Evolutionary conservation across 2,797 vertebrate species (phyloP), one percentile per base, ranked within the genome.

Genomic region (Alectoris magna): DNA sequence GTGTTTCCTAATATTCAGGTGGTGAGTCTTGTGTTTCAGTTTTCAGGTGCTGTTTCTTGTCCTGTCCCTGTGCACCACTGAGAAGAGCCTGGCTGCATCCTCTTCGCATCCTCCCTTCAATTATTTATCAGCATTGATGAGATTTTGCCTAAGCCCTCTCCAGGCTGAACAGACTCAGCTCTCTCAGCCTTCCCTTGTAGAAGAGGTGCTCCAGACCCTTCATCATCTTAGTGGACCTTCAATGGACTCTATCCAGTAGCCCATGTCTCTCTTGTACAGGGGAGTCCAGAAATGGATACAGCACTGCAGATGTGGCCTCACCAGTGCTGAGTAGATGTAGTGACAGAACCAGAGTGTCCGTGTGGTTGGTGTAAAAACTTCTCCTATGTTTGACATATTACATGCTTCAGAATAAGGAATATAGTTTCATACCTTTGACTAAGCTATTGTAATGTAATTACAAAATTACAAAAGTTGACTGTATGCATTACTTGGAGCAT

Each of bases 401-500:
- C 10, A 23, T 22, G 43, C 44, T 56, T 73, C 58, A 67, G 62
- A 67, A 17, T 27, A 76, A 16, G 14, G 49, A 76, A 62, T 49
- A 23, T 22, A 38, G 36, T 41, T 89, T 44, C 64, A 44, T 27
- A 63, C 31, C 62, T 87, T 78, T 4, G 6, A 3, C 24, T 17
- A 71, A 58, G 7, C 31, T 76, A 9, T 49, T 71, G 29, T 14
- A 77, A 34, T 58, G 23, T 15, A 77, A 89, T 71, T 56, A 46
- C 21, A 72, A 10, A 26, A 77, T 55, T 62, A 83, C 6, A 43
- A 44, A 74, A 55, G 24, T 6, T 46, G 31, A 8, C 29, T 11
- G 0, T 3, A 4, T 27, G 58, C 17, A 5, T 68, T 68, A 48
- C 36, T 2, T 4, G n/a, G 41, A 76, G 14, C 2, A 5, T 44